Percentiles rank a stretch among this genome's conserved stretches.
phyloP scores from a whole-genome alignment of 1,140 invertebrate species.

The Cydia pomonella region DNA sequence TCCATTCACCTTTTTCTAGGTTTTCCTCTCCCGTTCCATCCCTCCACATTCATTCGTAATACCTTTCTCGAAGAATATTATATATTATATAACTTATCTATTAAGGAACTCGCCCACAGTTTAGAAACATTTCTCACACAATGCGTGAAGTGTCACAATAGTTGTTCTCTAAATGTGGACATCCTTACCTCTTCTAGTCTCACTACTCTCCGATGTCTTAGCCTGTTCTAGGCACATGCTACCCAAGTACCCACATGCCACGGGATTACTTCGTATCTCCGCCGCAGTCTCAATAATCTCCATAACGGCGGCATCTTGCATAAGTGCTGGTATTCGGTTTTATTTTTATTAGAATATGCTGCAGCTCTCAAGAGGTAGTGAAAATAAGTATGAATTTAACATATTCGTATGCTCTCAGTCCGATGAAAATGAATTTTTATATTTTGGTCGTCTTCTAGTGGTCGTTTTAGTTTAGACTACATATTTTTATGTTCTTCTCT shows the following conservation, averaged over 20 bases:
- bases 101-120: too few relatives aligned
- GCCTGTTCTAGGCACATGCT: not conserved
- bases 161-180: too few relatives aligned
- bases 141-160: too few relatives aligned
- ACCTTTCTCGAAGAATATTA: too few relatives aligned
- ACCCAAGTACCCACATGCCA: not conserved
- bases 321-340: conserved; percentile 14
- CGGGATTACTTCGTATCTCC: conserved; percentile 5
- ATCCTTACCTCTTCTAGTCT: not conserved
- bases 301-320: conserved; percentile 5
- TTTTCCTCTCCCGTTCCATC: too few relatives aligned
- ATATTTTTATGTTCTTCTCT: not conserved
- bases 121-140: too few relatives aligned
- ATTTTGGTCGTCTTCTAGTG: not conserved
- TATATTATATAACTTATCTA: too few relatives aligned
- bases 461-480: not conserved
- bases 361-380: conserved; percentile 9
- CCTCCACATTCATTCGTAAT: too few relatives aligned
- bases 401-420: conserved; percentile 11
- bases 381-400: conserved; percentile 18
- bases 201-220: not conserved
- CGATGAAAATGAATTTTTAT: conserved; percentile 9
- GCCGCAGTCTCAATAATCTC: conserved; percentile 9
- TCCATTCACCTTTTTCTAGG: too few relatives aligned
- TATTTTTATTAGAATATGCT: conserved; percentile 19